A percentile compares a stretch with the other conserved stretches of the same genome.
phyloP scores from a whole-genome alignment of 2,797 vertebrate species.

The Sitta carolinensis region DNA sequence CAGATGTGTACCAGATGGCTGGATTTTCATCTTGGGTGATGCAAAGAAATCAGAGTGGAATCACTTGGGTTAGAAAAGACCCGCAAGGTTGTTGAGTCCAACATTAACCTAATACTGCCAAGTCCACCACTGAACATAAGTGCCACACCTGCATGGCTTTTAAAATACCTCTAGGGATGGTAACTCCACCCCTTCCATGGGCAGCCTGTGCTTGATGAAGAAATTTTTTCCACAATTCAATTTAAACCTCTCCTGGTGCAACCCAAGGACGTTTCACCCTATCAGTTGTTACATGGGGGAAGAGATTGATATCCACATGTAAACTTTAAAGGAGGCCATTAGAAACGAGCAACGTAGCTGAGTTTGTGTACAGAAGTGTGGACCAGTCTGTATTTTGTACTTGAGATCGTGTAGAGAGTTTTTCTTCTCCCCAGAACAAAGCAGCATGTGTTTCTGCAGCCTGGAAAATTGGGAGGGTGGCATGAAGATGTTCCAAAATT shows the following conservation, averaged over 20 bases:
- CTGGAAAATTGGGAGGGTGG: fast-evolving
- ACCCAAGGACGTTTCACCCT: fast-evolving
- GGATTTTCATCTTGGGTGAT: not conserved
- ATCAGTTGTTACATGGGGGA: not conserved
- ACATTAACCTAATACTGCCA: not conserved
- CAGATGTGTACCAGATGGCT: not conserved
- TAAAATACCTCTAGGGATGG: not conserved
- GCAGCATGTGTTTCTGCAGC: not conserved
- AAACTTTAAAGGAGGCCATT: not conserved
- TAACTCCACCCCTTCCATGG: not conserved
- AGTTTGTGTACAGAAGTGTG: not conserved
- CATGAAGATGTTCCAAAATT: not conserved
- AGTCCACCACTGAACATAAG: not conserved
- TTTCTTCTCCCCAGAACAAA: not conserved
- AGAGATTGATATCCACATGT: not conserved
- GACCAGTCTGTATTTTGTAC: not conserved
- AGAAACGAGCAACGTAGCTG: not conserved
- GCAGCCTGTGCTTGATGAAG: not conserved
- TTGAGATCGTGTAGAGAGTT: not conserved
- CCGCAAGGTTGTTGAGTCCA: not conserved
- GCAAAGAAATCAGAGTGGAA: not conserved
- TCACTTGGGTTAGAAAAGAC: not conserved
- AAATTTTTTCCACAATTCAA: not conserved
- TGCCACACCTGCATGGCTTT: not conserved
- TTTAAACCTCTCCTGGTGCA: not conserved